A percentile compares a stretch with the other conserved stretches of the same genome.
These are phyloP conservation scores for Carduelis carduelis DNA, from an alignment of 2,797 vertebrate species.

Conservation along the genomic window DNA sequence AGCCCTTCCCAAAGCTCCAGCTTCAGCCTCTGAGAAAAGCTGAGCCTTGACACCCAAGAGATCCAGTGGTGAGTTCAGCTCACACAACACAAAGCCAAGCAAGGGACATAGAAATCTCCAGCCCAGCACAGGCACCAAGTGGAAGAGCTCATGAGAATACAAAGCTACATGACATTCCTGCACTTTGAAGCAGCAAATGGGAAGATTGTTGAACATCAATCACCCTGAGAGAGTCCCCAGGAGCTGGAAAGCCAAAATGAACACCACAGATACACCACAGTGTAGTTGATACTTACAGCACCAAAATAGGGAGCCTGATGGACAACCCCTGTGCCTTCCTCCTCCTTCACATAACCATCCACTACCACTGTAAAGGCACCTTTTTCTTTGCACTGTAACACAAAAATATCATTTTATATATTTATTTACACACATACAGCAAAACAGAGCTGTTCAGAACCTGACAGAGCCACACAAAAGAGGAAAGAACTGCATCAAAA, in stretches of 20 bases:
- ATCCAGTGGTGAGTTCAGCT: background rate
- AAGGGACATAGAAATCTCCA: background rate
- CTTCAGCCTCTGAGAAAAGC: background rate
- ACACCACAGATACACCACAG: background rate
- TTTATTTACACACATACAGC: fast-evolving
- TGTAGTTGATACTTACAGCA: slow-evolving; percentile 83
- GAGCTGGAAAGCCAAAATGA: background rate
- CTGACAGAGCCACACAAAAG: background rate
- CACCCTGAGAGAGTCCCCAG: background rate
- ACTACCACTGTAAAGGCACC: slow-evolving; percentile 90
- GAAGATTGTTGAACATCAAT: background rate
- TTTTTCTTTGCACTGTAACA: slow-evolving; percentile 80
- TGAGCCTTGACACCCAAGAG: background rate
- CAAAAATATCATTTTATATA: background rate
- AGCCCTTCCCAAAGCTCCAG: background rate
- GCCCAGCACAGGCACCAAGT: background rate
- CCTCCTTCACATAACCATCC: slow-evolving; percentile 93
- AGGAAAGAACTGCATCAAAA: background rate
- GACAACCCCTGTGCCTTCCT: slow-evolving; percentile 95
- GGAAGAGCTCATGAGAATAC: background rate
- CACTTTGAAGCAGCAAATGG: background rate
- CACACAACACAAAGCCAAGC: background rate
- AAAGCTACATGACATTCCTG: background rate
- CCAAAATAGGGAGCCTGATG: slow-evolving; percentile 99
- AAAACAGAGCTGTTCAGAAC: background rate